Base-by-base conservation (phyloP, 2,797 vertebrate genomes). In the Micropoecilia bifurca region DNA sequence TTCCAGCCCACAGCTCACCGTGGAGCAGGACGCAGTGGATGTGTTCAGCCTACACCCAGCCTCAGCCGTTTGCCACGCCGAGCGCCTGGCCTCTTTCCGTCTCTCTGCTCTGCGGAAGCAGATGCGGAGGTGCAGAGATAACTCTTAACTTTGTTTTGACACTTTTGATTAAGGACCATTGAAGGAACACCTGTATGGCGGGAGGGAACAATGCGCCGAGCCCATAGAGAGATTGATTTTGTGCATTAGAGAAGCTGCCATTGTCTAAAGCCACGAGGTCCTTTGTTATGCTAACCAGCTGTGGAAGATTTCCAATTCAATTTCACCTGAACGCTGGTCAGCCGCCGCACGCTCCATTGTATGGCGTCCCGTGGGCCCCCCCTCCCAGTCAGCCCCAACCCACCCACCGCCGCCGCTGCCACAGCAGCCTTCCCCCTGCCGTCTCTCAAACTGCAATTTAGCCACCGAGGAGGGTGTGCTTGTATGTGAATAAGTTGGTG, bases 201-300 rank as follows among this genome's bases (percentile, higher is more conserved):
- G 92, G 88, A 80, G 88, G 92, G 95, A 95, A 96, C 96, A 96
- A 96, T 96, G 93, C 90, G 55, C 79, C 80, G 92, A 94, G 95
- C 97, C 97, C 96, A 91, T 93, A 93, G 95, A 95, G 96, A 96
- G 96, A 97, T 96, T 95, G 92, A 96, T 97, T 97, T 96, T 93
- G 91, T 95, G 95, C 96, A 96, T 97, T 97, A 97, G 96, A 97
- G 96, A 96, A 96, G 96, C 96, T 96, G 95, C 95, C 96, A 96
- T 98, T 97, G 97, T 97, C 97, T 97, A 97, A 97, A 97, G 96
- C 96, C 96, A 96, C 95, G 91, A 94, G 95, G 96, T 96, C 96
- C 97, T 98, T 98, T 99, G 97, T 99, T 97, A 99, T 98, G 98
- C 96, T 97, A 98, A 99, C 97, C 95, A 97, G 96, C 93, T 94